Conservation (phyloP, 2,113 vertebrate genomes). For the Sturnira hondurensis region DNA sequence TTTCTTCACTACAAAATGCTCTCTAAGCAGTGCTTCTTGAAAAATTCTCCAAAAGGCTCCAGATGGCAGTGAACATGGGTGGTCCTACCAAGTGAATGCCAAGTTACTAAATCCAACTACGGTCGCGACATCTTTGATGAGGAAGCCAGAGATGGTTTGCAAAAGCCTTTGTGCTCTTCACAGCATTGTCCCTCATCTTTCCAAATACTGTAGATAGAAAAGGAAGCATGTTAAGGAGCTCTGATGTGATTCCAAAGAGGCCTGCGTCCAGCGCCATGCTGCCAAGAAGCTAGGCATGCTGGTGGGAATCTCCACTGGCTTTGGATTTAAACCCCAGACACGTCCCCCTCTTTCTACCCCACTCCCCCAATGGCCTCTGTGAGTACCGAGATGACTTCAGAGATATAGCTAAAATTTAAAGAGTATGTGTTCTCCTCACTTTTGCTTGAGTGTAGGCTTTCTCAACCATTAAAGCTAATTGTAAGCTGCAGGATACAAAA, state of each 20-base stretch:
- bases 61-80: constrained; percentile 71
- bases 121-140: constrained; percentile 61
- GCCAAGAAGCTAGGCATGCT: not conserved
- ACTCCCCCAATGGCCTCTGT: not conserved
- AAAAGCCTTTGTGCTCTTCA: constrained; percentile 64
- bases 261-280: not conserved
- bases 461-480: constrained; percentile 3
- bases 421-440: not conserved
- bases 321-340: not conserved
- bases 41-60: constrained; percentile 62
- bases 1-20: constrained; percentile 33
- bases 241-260: not conserved
- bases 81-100: constrained; percentile 64
- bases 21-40: constrained; percentile 46
- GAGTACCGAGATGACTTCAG: constrained; percentile 9
- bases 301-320: not conserved
- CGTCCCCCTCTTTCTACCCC: not conserved
- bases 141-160: constrained; percentile 62
- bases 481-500: not conserved
- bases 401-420: constrained; percentile 38
- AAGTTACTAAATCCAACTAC: constrained; percentile 69
- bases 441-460: constrained; percentile 37
- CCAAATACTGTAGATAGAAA: constrained; percentile 58
- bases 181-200: constrained; percentile 65
- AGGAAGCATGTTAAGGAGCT: constrained; percentile 50